phyloP scores from a whole-genome alignment of 2,113 vertebrate species.

The Myiopsitta monachus region DNA sequence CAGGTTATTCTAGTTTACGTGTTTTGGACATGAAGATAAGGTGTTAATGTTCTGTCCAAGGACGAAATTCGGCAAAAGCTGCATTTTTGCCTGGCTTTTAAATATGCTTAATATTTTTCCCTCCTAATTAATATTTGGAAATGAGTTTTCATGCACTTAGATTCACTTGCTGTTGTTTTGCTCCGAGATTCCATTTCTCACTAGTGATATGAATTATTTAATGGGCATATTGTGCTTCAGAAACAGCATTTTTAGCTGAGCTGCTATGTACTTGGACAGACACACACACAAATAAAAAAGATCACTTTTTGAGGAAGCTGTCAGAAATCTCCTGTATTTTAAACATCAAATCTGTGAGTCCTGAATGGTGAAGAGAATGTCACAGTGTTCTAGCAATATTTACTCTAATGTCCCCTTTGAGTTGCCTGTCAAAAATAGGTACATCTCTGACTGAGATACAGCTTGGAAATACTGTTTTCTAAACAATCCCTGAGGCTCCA shows the following conservation, averaged over 20 bases:
- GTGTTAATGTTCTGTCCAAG: background rate
- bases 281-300: background rate
- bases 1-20: background rate
- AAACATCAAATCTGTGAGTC: background rate
- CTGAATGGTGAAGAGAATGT: background rate
- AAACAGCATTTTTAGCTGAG: background rate
- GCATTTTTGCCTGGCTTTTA: background rate
- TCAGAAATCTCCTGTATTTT: background rate
- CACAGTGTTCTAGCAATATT: background rate
- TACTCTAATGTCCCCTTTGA: background rate
- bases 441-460: background rate
- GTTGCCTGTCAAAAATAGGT: background rate
- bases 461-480: background rate
- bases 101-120: background rate
- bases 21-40: background rate
- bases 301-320: background rate
- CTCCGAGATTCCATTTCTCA: background rate
- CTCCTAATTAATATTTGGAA: background rate
- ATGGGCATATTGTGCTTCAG: background rate
- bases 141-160: background rate
- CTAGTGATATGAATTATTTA: background rate
- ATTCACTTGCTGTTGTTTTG: background rate
- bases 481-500: background rate
- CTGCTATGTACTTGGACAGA: background rate
- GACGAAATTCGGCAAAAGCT: background rate